Base-by-base conservation (phyloP, 2,113 vertebrate species). In the Hippotragus niger region DNA sequence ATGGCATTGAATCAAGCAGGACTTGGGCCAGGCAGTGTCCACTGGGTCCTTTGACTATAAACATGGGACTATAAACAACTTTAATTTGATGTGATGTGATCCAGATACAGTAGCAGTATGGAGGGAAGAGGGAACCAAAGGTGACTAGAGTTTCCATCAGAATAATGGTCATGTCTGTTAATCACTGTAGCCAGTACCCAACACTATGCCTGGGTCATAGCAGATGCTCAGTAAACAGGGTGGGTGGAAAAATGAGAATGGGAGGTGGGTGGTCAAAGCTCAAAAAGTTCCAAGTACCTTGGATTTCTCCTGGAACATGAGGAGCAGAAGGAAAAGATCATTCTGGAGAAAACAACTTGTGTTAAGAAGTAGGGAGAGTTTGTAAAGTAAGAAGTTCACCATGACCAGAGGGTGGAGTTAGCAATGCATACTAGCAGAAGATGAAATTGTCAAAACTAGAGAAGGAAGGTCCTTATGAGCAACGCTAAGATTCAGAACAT, bases 261-360 rank as follows among this genome's bases (percentile, higher is more conserved):
- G 8, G 31, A 53, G 11, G 2, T 3, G 16, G 36, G 2, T 0
- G 5, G 9, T 27, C 17, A 6, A 17, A 64, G n/a, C 16, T 85
- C 7, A 40, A 31, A 19, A 76, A 74, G 7, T 7, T 45, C 7
- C 60, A 11, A 43, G 9, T 4, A 23, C 45, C 25, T 84, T 93
- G 58, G 53, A 7, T 21, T 91, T 82, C 47, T 85, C 6, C 33
- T 23, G 33, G 6, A 47, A 53, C 3, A 9, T 67, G 29, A 62
- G 5, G n/a, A 92, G 4, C 2, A 43, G 81, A 90, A 90, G 17
- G n/a, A 15, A 84, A 92, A 43, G 12, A 2, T 21, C 25, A n/a
- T 50, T 82, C 11, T 15, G 19, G 13, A 15, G 50, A 83, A 7
- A 52, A n/a, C 9, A 81, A 27, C 1, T 53, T 40, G 25, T 50